Base-by-base conservation (phyloP, 2,113 vertebrate species). In the Ageneiosus marmoratus region DNA sequence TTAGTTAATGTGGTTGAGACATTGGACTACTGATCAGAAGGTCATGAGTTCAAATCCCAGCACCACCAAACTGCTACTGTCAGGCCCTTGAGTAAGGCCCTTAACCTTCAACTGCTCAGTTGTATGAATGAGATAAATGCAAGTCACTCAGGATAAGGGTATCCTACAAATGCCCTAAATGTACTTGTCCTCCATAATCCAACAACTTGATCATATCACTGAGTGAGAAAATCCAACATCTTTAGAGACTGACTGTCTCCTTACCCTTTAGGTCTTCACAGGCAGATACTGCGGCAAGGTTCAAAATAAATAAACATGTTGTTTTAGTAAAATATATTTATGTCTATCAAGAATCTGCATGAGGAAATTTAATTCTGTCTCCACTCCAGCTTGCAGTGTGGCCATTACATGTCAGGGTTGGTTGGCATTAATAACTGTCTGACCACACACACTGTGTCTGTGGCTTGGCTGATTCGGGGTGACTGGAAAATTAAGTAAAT, bases 391-490 rank as follows among this genome's bases (percentile, higher is more conserved):
- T 32, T 16, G 1, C 8, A 20, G 48, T 51, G 72, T 20, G 48
- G 46, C 50, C 44, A 13, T 50, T 29, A 50, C 46, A 50, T 74
- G 46, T 74, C 15, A 74, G 9, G 46, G 70, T 73, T 11, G 72
- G 73, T 37, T 34, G 73, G 29, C 50, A 22, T 34, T 75, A 53
- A 75, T 55, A 53, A 75, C 73, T 53, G 50, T 29, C 73, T 32
- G 48, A 55, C 50, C 73, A 76, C 73, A 76, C 69, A 48, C 73
- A 11, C 72, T 55, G 29, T 74, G 29, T 13, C 50, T 53, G 48
- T 3, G 29, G 9, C 27, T 22, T 22, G 73, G 27, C 13, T 51
- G 2, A 50, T 29, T 50, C 46, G 10, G 2, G 22, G 12, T 29
- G 51, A 74, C n/a, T 51, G 48, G 72, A 74, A 51, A 51, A 20